phyloP scores from a whole-genome alignment of 2,888 invertebrate species.

The Mycalesis mineus region DNA sequence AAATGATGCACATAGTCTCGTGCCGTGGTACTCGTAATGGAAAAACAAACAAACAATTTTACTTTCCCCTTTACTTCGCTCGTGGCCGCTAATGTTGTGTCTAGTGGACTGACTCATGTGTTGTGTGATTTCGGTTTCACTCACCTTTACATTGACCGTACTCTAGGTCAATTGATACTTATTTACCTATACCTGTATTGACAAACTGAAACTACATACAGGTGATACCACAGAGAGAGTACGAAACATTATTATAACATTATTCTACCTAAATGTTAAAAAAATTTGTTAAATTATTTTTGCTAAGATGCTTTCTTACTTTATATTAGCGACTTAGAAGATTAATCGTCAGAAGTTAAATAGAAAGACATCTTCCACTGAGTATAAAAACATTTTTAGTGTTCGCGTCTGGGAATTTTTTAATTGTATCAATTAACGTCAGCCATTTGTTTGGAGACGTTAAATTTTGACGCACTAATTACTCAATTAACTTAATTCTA shows the following conservation, averaged over 20 bases:
- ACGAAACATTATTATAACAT: too few relatives aligned
- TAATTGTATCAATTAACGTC: conserved; percentile 17
- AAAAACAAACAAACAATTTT: conserved; percentile 74
- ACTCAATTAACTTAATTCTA: background rate
- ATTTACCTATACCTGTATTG: background rate
- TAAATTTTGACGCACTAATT: conserved; percentile 10
- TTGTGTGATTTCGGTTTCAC: conserved; percentile 68
- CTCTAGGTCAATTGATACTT: conserved; percentile 3
- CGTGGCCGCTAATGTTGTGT: conserved; percentile 64
- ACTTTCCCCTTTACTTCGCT: conserved; percentile 74
- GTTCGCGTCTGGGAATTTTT: conserved; percentile 14
- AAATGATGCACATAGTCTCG: conserved; percentile 14
- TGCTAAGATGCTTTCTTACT: too few relatives aligned
- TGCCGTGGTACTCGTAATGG: conserved; percentile 45
- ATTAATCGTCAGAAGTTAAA: background rate
- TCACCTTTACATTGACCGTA: conserved; percentile 38
- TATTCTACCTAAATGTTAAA: too few relatives aligned
- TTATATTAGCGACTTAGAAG: too few relatives aligned
- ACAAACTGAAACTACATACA: too few relatives aligned
- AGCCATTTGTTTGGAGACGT: conserved; percentile 11
- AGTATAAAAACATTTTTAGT: background rate
- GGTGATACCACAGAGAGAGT: too few relatives aligned
- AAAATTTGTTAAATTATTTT: too few relatives aligned
- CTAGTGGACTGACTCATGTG: conserved; percentile 66
- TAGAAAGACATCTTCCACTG: background rate